A percentile compares a stretch with the other conserved stretches of the same genome.
These are phyloP conservation scores for Xylocopa sonorina DNA, from an alignment of 1,140 invertebrate genomes.

Conservation along the genomic window DNA sequence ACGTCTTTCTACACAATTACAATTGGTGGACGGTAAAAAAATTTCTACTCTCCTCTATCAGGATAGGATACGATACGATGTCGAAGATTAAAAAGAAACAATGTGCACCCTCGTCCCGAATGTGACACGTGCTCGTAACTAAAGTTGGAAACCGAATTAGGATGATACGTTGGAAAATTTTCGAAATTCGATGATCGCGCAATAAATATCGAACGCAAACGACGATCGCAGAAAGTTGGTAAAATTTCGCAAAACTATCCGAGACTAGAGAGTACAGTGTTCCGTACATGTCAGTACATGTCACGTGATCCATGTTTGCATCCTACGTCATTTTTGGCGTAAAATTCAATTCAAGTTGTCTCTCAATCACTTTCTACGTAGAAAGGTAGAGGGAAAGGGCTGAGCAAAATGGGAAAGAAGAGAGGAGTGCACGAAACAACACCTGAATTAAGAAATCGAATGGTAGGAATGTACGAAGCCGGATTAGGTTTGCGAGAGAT, in stretches of 20 bases:
- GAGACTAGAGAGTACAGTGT: no score
- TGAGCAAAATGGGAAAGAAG: constrained; percentile 76
- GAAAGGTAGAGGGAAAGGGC: neutral
- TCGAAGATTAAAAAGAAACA: constrained; percentile 36
- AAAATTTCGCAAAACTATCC: constrained; percentile 54
- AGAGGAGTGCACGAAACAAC: constrained; percentile 81
- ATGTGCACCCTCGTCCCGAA: neutral
- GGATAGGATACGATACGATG: constrained; percentile 33
- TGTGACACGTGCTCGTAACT: neutral
- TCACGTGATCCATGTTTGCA: constrained; percentile 68
- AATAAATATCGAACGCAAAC: neutral
- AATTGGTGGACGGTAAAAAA: constrained; percentile 25
- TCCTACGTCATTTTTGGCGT: constrained; percentile 66
- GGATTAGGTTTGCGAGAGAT: constrained; percentile 78
- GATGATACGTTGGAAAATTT: neutral
- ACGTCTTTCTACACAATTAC: constrained; percentile 36
- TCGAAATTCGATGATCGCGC: constrained; percentile 1
- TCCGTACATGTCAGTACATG: no score
- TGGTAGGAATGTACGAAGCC: constrained; percentile 81
- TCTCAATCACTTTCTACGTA: neutral
- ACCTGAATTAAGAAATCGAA: constrained; percentile 79
- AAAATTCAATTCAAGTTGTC: constrained; percentile 65
- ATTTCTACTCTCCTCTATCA: constrained; percentile 8
- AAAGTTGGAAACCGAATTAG: neutral
- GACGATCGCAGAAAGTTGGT: constrained; percentile 32